Evolutionary conservation across 2,113 vertebrate species (phyloP).

Genomic region (Pyrgilauda ruficollis): DNA sequence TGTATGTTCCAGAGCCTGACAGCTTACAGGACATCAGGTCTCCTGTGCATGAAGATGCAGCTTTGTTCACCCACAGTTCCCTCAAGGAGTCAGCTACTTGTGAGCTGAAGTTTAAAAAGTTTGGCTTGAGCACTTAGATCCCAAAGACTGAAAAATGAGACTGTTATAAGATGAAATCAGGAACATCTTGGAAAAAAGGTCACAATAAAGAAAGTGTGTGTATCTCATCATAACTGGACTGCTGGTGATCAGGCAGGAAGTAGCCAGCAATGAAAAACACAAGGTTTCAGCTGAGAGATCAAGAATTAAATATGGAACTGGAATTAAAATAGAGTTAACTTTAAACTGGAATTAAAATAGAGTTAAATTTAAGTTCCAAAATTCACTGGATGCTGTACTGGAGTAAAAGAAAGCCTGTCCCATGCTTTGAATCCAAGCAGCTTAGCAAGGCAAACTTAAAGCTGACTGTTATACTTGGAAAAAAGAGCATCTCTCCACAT

Average conservation of each 20-base stretch:
- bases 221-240: not conserved
- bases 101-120: not conserved
- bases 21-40: not conserved
- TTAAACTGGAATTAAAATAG: constrained; percentile 1
- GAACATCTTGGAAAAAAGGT: not conserved
- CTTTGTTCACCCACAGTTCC: not conserved
- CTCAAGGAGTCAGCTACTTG: not conserved
- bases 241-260: not conserved
- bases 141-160: not conserved
- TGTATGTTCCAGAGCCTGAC: not conserved
- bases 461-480: not conserved
- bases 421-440: not conserved
- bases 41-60: not conserved
- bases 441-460: not conserved
- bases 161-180: not conserved
- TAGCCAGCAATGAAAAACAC: not conserved
- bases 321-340: not conserved
- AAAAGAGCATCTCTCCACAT: not conserved
- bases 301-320: no score
- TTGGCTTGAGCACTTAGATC: not conserved
- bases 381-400: not conserved
- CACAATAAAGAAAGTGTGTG: no score
- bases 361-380: not conserved
- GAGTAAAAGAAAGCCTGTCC: not conserved
- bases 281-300: not conserved